Evolutionary conservation across 2,888 invertebrate species (phyloP), one percentile per base, ranked within the genome.

Genomic region (Strigamia maritima): DNA sequence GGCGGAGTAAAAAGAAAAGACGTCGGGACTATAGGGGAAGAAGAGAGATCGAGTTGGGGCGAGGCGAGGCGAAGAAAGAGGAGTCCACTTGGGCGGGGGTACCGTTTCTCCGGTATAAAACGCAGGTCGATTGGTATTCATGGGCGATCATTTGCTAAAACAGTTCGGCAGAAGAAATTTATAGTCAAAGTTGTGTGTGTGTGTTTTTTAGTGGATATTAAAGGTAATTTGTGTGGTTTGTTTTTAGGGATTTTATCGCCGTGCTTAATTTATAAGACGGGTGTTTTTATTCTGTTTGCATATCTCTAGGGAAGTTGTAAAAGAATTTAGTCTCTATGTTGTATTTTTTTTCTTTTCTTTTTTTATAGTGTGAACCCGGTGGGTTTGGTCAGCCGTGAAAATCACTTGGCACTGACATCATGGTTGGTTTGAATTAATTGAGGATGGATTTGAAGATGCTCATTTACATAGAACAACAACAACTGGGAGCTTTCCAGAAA

Each of bases 1-100:
- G 60, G 60, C 60, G 19, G 60, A 60, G 60, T 60, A 19, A 60
- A 60, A 60, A 60, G 60, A 60, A 60, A 60, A 60, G 60, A 60
- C 60, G 60, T 40, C 22, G 60, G 8, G 60, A 60, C 24, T 19
- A 4, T 49, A 49, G 49, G 49, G 49, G 49, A 49, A 49, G 49
- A 49, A 49, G 2, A 49, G 49, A n/a, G 49, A 49, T 49, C 49
- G 49, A 10, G 49, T 49, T 49, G n/a, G 49, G 49, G 31, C 2
- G 31, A 31, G 49, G 31, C 2, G 31, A 31, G 40, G 16, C 10
- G 40, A 40, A 40, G 40, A 40, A 40, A 40, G 60, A 60, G 60
- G 60, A 60, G 60, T 60, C 60, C 60, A 60, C 60, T 60, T 60
- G 60, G 19, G 19, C n/a, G n/a, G 19, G 24, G 60, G 60, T n/a